These are phyloP conservation scores for Poeciliopsis prolifica DNA, from an alignment of 2,113 vertebrate genomes.

Conservation along the genomic window DNA sequence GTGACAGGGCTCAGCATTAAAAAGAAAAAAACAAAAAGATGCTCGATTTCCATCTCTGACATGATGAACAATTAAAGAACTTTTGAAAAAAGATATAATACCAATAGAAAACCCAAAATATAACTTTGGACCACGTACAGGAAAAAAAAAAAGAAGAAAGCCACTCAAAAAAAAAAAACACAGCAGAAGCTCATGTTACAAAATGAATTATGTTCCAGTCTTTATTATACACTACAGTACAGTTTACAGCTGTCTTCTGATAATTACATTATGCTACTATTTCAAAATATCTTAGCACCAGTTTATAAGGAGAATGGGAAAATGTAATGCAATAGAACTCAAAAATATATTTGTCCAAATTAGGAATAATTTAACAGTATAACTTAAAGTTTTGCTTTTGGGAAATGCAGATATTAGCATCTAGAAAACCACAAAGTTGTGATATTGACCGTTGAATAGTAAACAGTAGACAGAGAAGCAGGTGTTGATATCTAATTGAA, in stretches of 20 bases:
- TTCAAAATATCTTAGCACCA: constrained; percentile 76
- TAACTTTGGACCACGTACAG: neutral
- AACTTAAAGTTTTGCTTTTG: constrained; percentile 45
- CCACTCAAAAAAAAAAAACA: constrained; percentile 13
- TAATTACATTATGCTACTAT: constrained; percentile 66
- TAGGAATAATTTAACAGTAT: constrained; percentile 76
- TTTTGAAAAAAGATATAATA: neutral
- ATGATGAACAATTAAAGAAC: constrained; percentile 3
- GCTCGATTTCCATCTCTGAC: constrained; percentile 10
- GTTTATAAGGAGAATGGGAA: constrained; percentile 33
- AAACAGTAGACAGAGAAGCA: constrained; percentile 8
- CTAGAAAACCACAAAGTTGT: constrained; percentile 23
- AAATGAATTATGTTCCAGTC: constrained; percentile 72
- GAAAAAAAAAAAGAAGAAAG: neutral
- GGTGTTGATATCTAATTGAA: neutral
- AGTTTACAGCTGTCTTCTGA: constrained; percentile 52
- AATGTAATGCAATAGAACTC: constrained; percentile 9
- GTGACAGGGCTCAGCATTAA: neutral
- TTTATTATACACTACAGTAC: constrained; percentile 81
- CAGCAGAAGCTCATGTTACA: constrained; percentile 56
- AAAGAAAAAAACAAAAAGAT: neutral
- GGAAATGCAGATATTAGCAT: neutral
- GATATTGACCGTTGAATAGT: constrained; percentile 31
- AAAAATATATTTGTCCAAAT: constrained; percentile 41
- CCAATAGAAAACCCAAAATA: neutral